Evolutionary conservation across 2,113 vertebrate genomes (phyloP).

Genomic region (Hypomesus transpacificus): DNA sequence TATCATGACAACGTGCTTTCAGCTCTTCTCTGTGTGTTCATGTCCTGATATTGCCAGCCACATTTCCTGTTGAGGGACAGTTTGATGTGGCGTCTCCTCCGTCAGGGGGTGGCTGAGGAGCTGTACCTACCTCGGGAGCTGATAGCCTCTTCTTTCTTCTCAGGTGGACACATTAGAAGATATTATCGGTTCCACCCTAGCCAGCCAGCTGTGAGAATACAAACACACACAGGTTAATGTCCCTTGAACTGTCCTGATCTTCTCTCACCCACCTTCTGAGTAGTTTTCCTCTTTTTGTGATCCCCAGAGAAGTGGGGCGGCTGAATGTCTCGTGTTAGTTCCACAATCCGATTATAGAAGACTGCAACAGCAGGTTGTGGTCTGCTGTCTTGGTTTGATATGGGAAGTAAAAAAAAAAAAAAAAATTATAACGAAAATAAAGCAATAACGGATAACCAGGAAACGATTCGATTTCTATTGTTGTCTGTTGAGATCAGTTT

Average conservation of each 20-base stretch:
- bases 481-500: background rate
- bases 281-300: constrained; percentile 21
- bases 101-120: constrained; percentile 29
- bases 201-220: constrained; percentile 41
- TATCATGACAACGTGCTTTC: background rate
- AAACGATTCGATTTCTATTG: too few species aligned
- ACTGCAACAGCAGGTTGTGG: constrained; percentile 15
- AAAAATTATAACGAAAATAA: background rate
- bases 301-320: constrained; percentile 44
- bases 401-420: background rate
- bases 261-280: constrained; percentile 31
- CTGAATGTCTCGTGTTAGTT: constrained; percentile 59
- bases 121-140: constrained; percentile 3
- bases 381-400: constrained; percentile 4
- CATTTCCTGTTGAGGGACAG: constrained; percentile 35
- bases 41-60: constrained; percentile 29
- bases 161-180: constrained; percentile 61
- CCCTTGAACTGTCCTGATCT: background rate
- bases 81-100: constrained; percentile 40
- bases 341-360: constrained; percentile 47
- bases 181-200: constrained; percentile 59
- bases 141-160: constrained; percentile 40
- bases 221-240: background rate
- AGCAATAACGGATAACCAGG: background rate
- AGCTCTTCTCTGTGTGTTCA: constrained; percentile 24